Percentiles rank a stretch among this genome's conserved stretches.
These are phyloP conservation scores for Salmo trutta DNA, from an alignment of 2,797 vertebrate species.

Conservation along the genomic window DNA sequence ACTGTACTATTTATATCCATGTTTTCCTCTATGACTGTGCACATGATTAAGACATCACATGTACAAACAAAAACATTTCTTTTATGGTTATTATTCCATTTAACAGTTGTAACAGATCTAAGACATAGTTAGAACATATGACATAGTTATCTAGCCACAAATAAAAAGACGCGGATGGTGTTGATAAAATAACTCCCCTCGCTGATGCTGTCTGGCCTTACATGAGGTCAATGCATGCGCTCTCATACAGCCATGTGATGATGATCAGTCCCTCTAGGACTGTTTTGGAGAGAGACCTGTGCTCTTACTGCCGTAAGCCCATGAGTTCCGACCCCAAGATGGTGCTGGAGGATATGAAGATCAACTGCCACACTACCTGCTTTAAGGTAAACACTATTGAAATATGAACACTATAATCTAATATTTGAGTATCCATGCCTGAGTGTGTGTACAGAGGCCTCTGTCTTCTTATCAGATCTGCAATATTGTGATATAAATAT, in stretches of 20 bases:
- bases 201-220: not conserved
- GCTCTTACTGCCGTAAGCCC: conserved; percentile 87
- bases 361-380: conserved; percentile 92
- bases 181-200: not conserved
- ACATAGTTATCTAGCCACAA: not conserved
- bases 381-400: conserved; percentile 84
- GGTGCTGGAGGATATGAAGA: conserved; percentile 90
- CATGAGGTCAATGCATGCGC: not conserved
- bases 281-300: conserved; percentile 84
- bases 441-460: not conserved
- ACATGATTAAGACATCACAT: not conserved
- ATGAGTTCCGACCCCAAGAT: conserved; percentile 89
- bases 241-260: not conserved
- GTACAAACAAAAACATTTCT: not conserved
- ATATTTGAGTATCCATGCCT: not conserved
- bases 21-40: not conserved
- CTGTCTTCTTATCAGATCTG: not conserved
- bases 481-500: not conserved
- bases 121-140: not conserved
- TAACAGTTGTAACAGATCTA: too few relatives aligned
- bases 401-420: not conserved
- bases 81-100: too few relatives aligned
- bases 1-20: not conserved
- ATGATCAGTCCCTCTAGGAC: not conserved
- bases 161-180: not conserved